Conservation (phyloP, 2,113 vertebrate species). For the Perca fluviatilis region DNA sequence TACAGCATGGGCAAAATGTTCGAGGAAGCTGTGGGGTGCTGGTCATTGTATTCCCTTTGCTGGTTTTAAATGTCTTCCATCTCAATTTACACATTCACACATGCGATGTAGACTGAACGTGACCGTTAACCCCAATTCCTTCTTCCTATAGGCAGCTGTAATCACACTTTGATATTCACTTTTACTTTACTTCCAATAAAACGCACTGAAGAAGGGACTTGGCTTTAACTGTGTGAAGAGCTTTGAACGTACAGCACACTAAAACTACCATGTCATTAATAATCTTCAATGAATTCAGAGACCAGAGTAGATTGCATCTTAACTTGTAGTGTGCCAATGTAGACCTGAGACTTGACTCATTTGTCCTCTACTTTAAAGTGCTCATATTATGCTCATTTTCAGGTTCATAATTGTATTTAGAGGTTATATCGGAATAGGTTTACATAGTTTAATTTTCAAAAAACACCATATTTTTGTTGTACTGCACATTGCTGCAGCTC, state of each 20-base stretch:
- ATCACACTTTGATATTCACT: not conserved
- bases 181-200: not conserved
- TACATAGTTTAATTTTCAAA: too few species aligned
- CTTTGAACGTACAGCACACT: not conserved
- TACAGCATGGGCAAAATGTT: constrained; percentile 31
- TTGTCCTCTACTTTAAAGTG: not conserved
- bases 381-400: too few species aligned
- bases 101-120: not conserved
- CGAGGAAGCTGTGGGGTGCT: constrained; percentile 10
- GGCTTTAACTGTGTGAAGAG: not conserved
- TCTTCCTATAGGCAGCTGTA: not conserved
- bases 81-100: not conserved
- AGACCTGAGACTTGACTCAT: not conserved
- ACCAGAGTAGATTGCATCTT: not conserved
- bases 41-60: not conserved
- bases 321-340: not conserved
- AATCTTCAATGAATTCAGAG: not conserved
- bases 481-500: too few species aligned
- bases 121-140: not conserved
- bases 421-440: too few species aligned
- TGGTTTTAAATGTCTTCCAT: constrained; percentile 4
- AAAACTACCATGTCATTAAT: not conserved
- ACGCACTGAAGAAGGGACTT: not conserved
- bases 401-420: too few species aligned
- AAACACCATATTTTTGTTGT: too few species aligned